These are phyloP conservation scores for Narcine bancroftii DNA, from an alignment of 2,113 vertebrate species.

Conservation along the genomic window DNA sequence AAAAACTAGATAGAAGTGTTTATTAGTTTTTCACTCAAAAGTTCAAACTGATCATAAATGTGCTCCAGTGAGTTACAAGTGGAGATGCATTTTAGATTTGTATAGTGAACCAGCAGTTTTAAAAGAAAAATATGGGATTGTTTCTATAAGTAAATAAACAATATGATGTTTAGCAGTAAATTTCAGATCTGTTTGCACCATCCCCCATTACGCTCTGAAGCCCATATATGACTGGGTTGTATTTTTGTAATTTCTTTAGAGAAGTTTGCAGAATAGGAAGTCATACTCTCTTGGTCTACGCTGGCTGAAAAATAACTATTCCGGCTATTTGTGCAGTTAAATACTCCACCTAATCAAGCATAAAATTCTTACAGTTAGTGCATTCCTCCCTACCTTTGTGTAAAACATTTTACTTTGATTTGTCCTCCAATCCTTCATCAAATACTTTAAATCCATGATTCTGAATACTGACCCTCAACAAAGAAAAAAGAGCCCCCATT, in stretches of 20 bases:
- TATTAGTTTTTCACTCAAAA: background rate
- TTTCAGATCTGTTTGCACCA: background rate
- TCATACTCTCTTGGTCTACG: too few species aligned
- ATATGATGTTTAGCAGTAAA: background rate
- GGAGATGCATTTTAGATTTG: background rate
- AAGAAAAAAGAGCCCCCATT: too few species aligned
- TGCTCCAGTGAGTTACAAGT: background rate
- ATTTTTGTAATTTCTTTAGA: background rate
- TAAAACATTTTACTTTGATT: too few species aligned
- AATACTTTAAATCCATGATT: too few species aligned
- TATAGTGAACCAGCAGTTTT: background rate
- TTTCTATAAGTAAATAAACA: background rate
- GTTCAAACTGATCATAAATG: background rate
- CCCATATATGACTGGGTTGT: background rate
- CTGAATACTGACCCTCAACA: too few species aligned
- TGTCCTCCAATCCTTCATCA: too few species aligned
- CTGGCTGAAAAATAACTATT: too few species aligned
- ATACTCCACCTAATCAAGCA: too few species aligned
- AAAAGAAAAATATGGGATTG: background rate
- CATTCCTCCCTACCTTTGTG: too few species aligned
- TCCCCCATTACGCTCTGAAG: background rate
- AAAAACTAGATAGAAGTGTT: background rate
- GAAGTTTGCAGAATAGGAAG: background rate
- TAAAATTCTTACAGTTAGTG: too few species aligned
- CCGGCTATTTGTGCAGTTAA: too few species aligned